phyloP scores from a whole-genome alignment of 2,888 invertebrate genomes.

The Galerucella calmariensis region DNA sequence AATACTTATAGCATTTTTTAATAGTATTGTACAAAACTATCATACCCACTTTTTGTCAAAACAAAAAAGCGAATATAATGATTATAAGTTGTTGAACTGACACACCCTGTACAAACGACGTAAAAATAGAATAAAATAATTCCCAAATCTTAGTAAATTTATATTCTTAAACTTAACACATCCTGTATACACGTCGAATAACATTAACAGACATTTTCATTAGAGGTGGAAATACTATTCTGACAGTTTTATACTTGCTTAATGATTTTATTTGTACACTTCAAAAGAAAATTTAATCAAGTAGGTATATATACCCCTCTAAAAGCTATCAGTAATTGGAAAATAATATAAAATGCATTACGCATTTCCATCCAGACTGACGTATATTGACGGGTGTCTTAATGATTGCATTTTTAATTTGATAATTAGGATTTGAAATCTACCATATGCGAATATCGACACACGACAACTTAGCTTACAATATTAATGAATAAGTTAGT shows the following conservation, averaged over 20 bases:
- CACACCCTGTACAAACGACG: too few species aligned
- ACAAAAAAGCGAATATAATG: too few species aligned
- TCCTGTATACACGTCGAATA: neutral
- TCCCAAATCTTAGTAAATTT: too few species aligned
- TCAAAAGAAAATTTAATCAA: neutral
- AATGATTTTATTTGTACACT: slow-evolving; percentile 4
- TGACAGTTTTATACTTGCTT: neutral
- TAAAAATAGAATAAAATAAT: too few species aligned
- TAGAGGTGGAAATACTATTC: neutral
- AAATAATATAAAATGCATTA: slow-evolving; percentile 2
- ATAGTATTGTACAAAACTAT: too few species aligned
- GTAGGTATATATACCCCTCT: neutral
- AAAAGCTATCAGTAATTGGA: slow-evolving; percentile 8
- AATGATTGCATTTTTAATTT: neutral
- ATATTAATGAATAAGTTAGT: too few species aligned
- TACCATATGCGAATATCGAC: too few species aligned
- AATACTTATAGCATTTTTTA: too few species aligned
- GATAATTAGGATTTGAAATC: neutral
- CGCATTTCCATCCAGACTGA: neutral
- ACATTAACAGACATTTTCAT: neutral
- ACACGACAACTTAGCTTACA: too few species aligned
- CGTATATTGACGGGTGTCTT: neutral
- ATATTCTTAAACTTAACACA: neutral
- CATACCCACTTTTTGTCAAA: too few species aligned
- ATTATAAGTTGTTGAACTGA: too few species aligned